Evolutionary conservation across 64 coral and sea anemone genomes (phyloP).

Genomic region (Orbicella faveolata): DNA sequence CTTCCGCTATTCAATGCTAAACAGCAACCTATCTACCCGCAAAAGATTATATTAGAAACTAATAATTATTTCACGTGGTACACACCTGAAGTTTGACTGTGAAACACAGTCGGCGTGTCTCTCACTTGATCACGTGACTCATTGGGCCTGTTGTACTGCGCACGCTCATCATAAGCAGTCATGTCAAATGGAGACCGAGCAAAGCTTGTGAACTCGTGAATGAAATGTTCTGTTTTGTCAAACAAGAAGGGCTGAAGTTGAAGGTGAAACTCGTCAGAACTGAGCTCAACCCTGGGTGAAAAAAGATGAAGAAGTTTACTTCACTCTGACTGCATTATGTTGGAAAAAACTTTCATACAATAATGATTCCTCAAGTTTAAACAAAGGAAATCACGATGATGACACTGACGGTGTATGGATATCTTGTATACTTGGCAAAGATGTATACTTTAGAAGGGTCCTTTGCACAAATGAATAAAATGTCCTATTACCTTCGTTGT

Average conservation of each 20-base stretch:
- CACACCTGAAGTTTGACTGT: constrained; percentile 67
- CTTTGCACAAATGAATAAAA: too few relatives aligned
- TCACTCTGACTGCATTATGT: too few relatives aligned
- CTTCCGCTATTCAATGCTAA: too few relatives aligned
- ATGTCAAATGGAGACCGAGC: constrained; percentile 93
- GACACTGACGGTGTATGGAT: too few relatives aligned
- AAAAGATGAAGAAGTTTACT: not conserved
- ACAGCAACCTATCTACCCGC: too few relatives aligned
- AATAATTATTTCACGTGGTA: not conserved
- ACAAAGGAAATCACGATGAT: too few relatives aligned
- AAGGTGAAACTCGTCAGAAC: constrained; percentile 68
- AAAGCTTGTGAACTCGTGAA: constrained; percentile 88
- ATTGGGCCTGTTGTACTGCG: constrained; percentile 62
- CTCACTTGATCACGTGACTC: not conserved
- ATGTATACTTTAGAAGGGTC: too few relatives aligned
- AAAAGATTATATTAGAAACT: too few relatives aligned
- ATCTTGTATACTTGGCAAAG: too few relatives aligned
- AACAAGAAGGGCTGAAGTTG: constrained; percentile 78
- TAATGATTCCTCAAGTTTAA: too few relatives aligned
- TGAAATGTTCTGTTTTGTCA: constrained; percentile 85
- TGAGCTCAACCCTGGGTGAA: constrained; percentile 61
- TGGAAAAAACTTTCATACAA: too few relatives aligned
- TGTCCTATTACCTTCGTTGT: too few relatives aligned
- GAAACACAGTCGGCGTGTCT: constrained; percentile 67
- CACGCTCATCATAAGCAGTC: constrained; percentile 80